Evolutionary conservation across 2,797 vertebrate genomes (phyloP), one percentile per base, ranked within the genome.

Genomic region (Danio tinwini): DNA sequence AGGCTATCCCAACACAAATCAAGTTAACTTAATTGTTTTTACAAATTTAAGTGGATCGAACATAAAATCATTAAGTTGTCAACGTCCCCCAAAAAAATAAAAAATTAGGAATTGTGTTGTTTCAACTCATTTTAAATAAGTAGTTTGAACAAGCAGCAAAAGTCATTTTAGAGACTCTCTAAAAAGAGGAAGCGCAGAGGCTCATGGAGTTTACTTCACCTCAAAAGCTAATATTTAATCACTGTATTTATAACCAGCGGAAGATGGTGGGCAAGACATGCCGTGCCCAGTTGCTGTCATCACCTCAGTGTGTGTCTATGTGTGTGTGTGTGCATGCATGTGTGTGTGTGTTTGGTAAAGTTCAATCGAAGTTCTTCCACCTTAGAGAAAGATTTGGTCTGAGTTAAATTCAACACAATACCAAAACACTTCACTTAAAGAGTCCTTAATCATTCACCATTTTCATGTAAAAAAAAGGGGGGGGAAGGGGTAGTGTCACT

Each of bases 141-240:
- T 29, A 29, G 29, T 29, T 29, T 29, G 29, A 29, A 29, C 29
- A 29, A 47, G 45, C 11, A 7, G 45, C 1, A 12, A 12, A 7
- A 47, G 2, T 47, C 45, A 47, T 12, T 47, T 12, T 47, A 47
- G 1, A 47, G 49, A 52, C 14, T n/a, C n/a, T n/a, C n/a, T n/a
- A n/a, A n/a, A 62, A 45, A 16, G 52, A 59, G 64, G 68, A 64
- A 78, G 62, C 13, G 61, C 69, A 9, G 50, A n/a, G 64, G 68
- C 77, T 68, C 56, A 69, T 19, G 42, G 72, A 65, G 44, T 59
- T 79, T 76, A 81, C 83, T 87, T 80, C 80, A 81, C 82, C 81
- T 17, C 49, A 71, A 85, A 83, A 81, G 88, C 91, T 87, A 92
- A 93, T 92, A 91, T 92, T 92, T 90, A 87, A 89, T 76, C 77